Percentiles rank a stretch among this genome's conserved stretches.
These are phyloP conservation scores for Adineta ricciae DNA, from an alignment of 2,888 invertebrate species.

Conservation along the genomic window DNA sequence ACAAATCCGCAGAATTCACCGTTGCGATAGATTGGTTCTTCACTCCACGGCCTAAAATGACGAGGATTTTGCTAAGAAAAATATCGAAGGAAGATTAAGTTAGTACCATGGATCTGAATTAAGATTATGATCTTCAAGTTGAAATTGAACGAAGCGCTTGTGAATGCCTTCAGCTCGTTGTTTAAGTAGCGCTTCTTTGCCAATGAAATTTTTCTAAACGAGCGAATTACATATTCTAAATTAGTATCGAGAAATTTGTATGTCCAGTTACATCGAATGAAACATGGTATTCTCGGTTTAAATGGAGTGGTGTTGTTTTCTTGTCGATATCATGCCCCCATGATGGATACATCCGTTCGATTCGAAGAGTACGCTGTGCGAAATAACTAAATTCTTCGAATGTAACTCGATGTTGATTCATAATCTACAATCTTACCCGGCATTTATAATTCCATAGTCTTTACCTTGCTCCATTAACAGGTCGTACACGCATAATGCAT, in stretches of 20 bases:
- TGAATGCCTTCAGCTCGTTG: constrained; percentile 75
- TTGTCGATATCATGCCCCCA: constrained; percentile 80
- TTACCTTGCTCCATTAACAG: constrained; percentile 72
- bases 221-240: constrained; percentile 85
- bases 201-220: constrained; percentile 76
- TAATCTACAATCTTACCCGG: constrained; percentile 51
- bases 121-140: constrained; percentile 78
- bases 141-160: constrained; percentile 78
- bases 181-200: constrained; percentile 70
- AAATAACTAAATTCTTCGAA: constrained; percentile 49
- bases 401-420: neutral
- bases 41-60: constrained; percentile 40
- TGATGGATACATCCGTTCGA: constrained; percentile 94
- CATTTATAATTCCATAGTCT: constrained; percentile 79
- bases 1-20: constrained; percentile 80
- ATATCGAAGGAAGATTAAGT: neutral
- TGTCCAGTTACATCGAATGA: neutral
- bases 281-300: neutral
- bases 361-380: constrained; percentile 61
- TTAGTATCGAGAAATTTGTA: too few relatives aligned
- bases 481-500: constrained; percentile 86
- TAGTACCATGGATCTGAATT: constrained; percentile 78
- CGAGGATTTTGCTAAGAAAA: neutral
- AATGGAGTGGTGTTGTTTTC: constrained; percentile 26
- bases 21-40: constrained; percentile 83